A percentile compares a stretch with the other conserved stretches of the same genome.
Evolutionary conservation across 2,888 invertebrate genomes (phyloP).

Genomic region (Pharmacophagus antenor): DNA sequence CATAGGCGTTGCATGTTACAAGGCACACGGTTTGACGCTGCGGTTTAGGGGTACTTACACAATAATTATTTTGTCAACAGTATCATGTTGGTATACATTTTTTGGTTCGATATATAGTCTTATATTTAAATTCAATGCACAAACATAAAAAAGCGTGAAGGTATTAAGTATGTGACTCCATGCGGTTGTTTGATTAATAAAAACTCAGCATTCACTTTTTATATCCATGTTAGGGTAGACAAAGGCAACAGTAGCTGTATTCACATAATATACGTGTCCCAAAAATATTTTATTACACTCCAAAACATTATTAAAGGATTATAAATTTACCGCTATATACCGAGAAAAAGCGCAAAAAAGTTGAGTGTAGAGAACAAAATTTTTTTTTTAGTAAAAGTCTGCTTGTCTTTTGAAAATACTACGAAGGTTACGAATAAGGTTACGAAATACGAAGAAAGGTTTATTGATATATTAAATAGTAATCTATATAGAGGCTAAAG

Average conservation of each 20-base stretch:
- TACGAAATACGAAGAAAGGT: no score
- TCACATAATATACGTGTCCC: not conserved
- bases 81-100: no score
- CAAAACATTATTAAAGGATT: not conserved
- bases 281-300: not conserved
- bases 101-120: no score
- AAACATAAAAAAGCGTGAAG: not conserved
- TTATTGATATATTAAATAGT: no score
- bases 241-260: not conserved
- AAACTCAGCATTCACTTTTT: not conserved
- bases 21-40: no score
- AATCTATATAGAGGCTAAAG: no score
- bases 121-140: conserved; percentile 2
- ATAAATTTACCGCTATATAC: not conserved
- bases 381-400: not conserved
- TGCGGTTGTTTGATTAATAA: not conserved
- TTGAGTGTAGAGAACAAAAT: not conserved
- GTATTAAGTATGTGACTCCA: conserved; percentile 3
- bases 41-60: no score
- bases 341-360: not conserved
- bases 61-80: no score
- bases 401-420: not conserved
- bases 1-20: no score
- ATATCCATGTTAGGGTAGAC: not conserved
- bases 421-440: no score